A percentile compares a stretch with the other conserved stretches of the same genome.
phyloP scores from a whole-genome alignment of 2,113 vertebrate genomes.

The Mus pahari region DNA sequence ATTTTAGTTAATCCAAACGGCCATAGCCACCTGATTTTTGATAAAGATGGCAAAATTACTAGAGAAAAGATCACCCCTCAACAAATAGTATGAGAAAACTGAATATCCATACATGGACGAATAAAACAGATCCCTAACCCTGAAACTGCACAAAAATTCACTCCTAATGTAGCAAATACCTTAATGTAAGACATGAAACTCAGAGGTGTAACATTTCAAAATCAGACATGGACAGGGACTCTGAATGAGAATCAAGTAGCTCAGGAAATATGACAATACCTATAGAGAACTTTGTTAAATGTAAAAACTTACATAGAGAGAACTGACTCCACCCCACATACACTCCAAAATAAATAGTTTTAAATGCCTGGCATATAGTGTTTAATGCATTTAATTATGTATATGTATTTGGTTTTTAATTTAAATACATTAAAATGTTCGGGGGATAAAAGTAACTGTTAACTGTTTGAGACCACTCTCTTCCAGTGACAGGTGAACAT shows the following conservation, averaged over 20 bases:
- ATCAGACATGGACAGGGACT: neutral
- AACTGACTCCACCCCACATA: neutral
- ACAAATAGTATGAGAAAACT: neutral
- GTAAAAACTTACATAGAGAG: neutral
- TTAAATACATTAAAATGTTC: slow-evolving; percentile 35
- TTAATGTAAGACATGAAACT: neutral
- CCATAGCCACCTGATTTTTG: neutral
- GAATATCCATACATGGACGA: neutral
- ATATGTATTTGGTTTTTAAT: slow-evolving; percentile 32
- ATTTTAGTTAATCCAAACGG: neutral
- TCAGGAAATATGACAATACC: neutral
- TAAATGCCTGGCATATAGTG: neutral
- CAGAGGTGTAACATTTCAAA: neutral
- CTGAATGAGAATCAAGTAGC: neutral
- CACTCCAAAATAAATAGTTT: neutral
- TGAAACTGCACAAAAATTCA: neutral
- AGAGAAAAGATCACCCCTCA: neutral
- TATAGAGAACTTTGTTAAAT: neutral
- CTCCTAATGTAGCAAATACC: neutral
- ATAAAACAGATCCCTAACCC: neutral
- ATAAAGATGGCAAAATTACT: neutral
- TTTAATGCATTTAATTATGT: neutral
- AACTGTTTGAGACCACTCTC: neutral
- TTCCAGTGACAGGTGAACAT: neutral
- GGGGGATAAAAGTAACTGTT: neutral